Percentiles rank a stretch among this genome's conserved stretches.
phyloP scores from a whole-genome alignment of 2,113 vertebrate species.

The Mormoops blainvillei region DNA sequence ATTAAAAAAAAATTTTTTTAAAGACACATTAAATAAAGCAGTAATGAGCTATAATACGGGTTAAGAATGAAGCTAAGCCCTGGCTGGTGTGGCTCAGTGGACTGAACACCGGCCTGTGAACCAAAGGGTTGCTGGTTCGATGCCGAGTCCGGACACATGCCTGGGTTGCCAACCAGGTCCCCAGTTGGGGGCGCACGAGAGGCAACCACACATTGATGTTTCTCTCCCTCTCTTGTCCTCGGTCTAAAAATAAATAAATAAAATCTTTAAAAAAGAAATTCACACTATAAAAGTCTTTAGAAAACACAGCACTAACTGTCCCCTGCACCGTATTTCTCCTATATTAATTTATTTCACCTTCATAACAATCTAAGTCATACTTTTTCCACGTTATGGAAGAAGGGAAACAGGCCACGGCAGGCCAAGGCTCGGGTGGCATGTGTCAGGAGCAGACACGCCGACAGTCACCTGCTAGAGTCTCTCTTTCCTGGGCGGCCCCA shows the following conservation, averaged over 20 bases:
- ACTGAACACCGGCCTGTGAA: too few relatives aligned
- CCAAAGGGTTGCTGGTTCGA: too few relatives aligned
- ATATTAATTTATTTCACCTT: neutral
- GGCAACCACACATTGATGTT: neutral
- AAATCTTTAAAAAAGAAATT: too few relatives aligned
- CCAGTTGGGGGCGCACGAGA: too few relatives aligned
- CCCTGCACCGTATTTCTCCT: neutral
- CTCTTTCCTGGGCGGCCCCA: neutral
- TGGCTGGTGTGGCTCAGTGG: too few relatives aligned
- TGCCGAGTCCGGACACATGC: too few relatives aligned
- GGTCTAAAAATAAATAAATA: too few relatives aligned
- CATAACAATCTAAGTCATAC: neutral
- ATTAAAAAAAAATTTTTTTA: too few relatives aligned
- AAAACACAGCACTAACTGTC: neutral
- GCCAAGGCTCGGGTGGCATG: neutral
- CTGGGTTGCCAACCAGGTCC: too few relatives aligned
- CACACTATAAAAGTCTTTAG: too few relatives aligned
- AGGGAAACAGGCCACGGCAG: neutral
- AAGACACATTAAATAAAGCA: neutral
- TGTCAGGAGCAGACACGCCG: neutral
- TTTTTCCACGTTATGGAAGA: neutral
- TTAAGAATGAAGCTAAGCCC: neutral
- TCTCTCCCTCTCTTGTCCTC: neutral
- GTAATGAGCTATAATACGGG: neutral
- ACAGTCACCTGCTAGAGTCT: neutral